Base-by-base conservation (phyloP, 2,113 vertebrate species). In the Paramisgurnus dabryanus region DNA sequence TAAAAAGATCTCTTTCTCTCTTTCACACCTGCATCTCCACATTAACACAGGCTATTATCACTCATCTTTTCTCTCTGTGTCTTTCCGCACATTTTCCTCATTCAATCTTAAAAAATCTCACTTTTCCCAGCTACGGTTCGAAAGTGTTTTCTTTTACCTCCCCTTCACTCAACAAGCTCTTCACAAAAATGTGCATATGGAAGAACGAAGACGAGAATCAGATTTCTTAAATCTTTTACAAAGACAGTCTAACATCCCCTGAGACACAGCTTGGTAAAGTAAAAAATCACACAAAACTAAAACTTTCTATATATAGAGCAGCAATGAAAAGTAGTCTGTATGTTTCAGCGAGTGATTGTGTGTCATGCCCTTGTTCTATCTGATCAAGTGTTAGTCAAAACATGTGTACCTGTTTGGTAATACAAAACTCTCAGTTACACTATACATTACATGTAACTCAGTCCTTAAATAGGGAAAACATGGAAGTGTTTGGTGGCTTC, bases 1-100 rank as follows among this genome's bases (percentile, higher is more conserved):
- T 45, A 76, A 76, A 76, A 76, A 76, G 72, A 57, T 27, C 12
- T 47, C 39, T 71, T 40, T 71, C 68, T 71, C 49, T 50, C 50
- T 53, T 80, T 77, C 64, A 83, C 39, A 83, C 77, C 55, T 83
- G 69, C 58, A 49, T 79, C 18, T 67, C 50, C 60, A 80, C 65
- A 79, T 67, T 76, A 76, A 75, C 82, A 79, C 71, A 60, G 64
- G 67, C 80, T 61, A 80, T 83, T 83, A 83, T 77, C 73, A 71
- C 50, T 39, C 43, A 45, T 12, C 39, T 43, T 55, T 75, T 71
- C 53, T 75, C 43, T 58, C 12, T 67, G 43, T 34, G 7, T 27
- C 49, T 10, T 12, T 22, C 13, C 22, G 41, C 15, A 6, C 45
- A 57, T 55, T 40, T 27, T 18, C 66, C 53, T 11, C 58, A 15